Conservation (phyloP, 2,113 vertebrate species). For the Gambusia affinis region DNA sequence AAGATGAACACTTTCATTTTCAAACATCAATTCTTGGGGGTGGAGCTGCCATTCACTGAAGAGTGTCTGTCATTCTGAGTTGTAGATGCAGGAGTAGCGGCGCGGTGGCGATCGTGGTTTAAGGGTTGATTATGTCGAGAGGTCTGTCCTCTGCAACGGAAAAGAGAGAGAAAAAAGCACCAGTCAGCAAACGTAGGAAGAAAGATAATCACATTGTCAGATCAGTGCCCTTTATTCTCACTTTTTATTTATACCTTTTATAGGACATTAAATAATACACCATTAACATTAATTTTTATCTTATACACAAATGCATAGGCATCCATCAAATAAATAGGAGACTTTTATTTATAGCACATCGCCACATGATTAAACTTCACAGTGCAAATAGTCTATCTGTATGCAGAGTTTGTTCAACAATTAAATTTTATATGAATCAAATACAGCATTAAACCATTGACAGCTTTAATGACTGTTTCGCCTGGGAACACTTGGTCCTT, state of each 20-base stretch:
- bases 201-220: not conserved
- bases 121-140: not conserved
- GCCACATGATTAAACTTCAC: constrained; percentile 12
- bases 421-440: not conserved
- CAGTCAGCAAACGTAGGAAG: constrained; percentile 18
- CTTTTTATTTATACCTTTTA: not conserved
- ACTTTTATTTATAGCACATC: not conserved
- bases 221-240: not conserved
- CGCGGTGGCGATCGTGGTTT: not conserved
- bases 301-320: not conserved
- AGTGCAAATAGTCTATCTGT: constrained; percentile 7
- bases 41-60: constrained; percentile 15
- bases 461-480: not conserved
- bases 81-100: not conserved
- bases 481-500: not conserved
- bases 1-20: constrained; percentile 24
- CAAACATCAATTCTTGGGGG: constrained; percentile 29
- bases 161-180: constrained; percentile 15
- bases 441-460: not conserved
- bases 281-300: constrained; percentile 11
- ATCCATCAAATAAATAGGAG: not conserved
- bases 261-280: not conserved
- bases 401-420: not conserved
- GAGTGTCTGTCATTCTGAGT: constrained; percentile 30
- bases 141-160: constrained; percentile 46